Percentiles rank a stretch among this genome's conserved stretches.
These are phyloP conservation scores for Dyspetes luteomarginatus DNA, from an alignment of 2,888 invertebrate genomes.

Conservation along the genomic window DNA sequence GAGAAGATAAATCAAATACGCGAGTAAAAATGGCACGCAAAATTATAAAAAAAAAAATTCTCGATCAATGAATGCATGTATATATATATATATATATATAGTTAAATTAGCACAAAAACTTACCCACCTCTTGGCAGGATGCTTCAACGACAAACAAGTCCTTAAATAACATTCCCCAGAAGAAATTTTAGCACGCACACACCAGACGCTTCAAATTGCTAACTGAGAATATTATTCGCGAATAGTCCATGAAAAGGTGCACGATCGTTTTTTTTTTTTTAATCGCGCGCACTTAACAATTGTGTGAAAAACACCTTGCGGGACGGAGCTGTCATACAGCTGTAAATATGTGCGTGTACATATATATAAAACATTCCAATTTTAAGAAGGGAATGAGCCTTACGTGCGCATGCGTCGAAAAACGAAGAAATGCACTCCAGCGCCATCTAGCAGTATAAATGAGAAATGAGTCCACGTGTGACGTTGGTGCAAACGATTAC, in stretches of 20 bases:
- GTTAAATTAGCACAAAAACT: too few relatives aligned
- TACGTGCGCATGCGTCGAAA: too few relatives aligned
- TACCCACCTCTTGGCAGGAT: slow-evolving; percentile 92
- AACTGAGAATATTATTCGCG: neutral
- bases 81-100: slow-evolving; percentile 23
- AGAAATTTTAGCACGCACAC: slow-evolving; percentile 37
- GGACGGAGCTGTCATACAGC: slow-evolving; percentile 68
- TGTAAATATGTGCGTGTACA: too few relatives aligned
- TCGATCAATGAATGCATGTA: neutral
- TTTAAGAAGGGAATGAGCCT: too few relatives aligned
- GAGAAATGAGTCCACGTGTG: too few relatives aligned
- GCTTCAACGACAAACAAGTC: slow-evolving; percentile 87
- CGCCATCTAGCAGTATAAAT: too few relatives aligned
- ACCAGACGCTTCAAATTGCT: slow-evolving; percentile 35
- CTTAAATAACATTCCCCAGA: slow-evolving; percentile 84
- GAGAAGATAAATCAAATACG: too few relatives aligned
- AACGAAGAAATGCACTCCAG: too few relatives aligned
- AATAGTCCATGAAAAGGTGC: neutral
- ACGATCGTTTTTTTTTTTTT: neutral
- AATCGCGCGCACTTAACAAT: slow-evolving; percentile 49
- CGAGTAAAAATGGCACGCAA: neutral
- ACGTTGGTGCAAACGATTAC: too few relatives aligned
- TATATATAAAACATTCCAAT: too few relatives aligned
- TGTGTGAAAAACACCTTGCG: slow-evolving; percentile 68
- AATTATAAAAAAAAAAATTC: neutral